Base-by-base conservation (phyloP, 2,888 invertebrate species). In the Metopia argyrocephala region DNA sequence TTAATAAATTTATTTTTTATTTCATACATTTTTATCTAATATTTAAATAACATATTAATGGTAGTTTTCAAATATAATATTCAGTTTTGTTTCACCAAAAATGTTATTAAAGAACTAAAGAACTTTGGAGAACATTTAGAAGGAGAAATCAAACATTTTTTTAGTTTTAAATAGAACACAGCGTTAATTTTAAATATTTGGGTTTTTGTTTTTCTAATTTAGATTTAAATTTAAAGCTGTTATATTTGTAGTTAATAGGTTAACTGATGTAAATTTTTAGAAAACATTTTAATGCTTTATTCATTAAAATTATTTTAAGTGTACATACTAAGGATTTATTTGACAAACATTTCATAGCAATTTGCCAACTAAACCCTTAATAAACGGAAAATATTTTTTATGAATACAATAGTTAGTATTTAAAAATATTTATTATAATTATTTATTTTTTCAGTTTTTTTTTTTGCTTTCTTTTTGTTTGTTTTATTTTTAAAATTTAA, bases 41-140 rank as follows among this genome's bases (percentile, higher is more conserved):
- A 64, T 31, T 38, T 15, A 12, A 21, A 38, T 62, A 79, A 70
- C 65, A 69, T 59, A 75, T 75, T 45, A 64, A 75, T 50, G 52
- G 25, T 65, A 65, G 69, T 64, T 27, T 69, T 50, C 46, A 12
- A 50, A 48, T 20, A 31, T 31, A 18, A 45, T 31, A 9, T 61
- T 61, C 50, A n/a, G 50, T 38, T 69, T 25, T 5, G 52, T 61
- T n/a, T 54, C 45, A 12, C 28, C 54, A 74, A 57, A 46, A 45
- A 64, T 65, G 48, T 57, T 46, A 25, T 27, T 21, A 9, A 48
- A 48, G 6, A 48, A 50, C 21, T 59, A 48, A 62, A 18, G 9
- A 21, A 38, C n/a, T n/a, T 12, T 15, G 23, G 15, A 6, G 12
- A 57, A 56, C 25, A 18, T 4, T 46, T 50, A 3, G 20, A 31